A percentile compares a stretch with the other conserved stretches of the same genome.
These are phyloP conservation scores for Graptemys geographica DNA, from an alignment of 2,797 vertebrate species.

Conservation along the genomic window DNA sequence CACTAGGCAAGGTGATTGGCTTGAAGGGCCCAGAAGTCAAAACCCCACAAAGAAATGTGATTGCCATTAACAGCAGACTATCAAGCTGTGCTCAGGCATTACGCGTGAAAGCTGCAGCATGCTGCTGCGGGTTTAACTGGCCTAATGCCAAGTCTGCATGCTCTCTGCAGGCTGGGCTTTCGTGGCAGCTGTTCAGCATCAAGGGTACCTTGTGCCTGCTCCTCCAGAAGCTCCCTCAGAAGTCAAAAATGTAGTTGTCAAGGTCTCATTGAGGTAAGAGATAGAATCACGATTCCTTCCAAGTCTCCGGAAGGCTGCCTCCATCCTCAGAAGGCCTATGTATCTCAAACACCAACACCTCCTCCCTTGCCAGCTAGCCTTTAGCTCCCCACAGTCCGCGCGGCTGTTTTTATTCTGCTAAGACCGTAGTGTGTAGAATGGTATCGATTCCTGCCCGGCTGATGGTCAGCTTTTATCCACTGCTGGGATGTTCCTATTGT, in stretches of 20 bases:
- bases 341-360: neutral
- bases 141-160: neutral
- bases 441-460: neutral
- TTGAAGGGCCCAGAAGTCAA: neutral
- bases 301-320: neutral
- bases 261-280: neutral
- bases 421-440: neutral
- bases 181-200: neutral
- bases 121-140: neutral
- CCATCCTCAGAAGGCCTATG: neutral
- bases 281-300: neutral
- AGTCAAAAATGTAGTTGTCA: neutral
- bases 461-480: neutral
- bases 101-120: neutral
- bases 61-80: neutral
- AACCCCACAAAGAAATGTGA: neutral
- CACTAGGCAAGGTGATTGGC: neutral
- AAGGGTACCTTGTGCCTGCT: neutral
- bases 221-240: neutral
- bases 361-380: neutral
- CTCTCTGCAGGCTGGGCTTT: neutral
- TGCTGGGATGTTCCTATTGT: neutral
- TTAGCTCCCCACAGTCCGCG: neutral
- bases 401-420: neutral
- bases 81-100: neutral